Percentiles rank a stretch among this genome's conserved stretches.
Conservation (phyloP, 2,888 invertebrate species). For the Zonitis immaculata region DNA sequence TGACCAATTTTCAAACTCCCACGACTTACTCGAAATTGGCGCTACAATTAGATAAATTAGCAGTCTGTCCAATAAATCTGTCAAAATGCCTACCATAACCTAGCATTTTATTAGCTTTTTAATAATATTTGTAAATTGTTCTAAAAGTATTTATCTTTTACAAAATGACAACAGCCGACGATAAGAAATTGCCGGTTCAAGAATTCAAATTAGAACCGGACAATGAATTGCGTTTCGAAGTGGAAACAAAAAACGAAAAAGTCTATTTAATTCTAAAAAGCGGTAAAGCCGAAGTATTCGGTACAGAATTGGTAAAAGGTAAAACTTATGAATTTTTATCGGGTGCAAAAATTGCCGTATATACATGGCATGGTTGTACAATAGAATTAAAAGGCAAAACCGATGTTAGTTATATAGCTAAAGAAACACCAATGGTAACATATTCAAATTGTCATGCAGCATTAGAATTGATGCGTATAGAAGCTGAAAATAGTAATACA, state of each 20-base stretch:
- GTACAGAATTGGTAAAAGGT: slow-evolving; percentile 89
- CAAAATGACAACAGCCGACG: slow-evolving; percentile 22
- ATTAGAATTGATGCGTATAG: slow-evolving; percentile 80
- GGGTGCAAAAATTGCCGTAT: slow-evolving; percentile 93
- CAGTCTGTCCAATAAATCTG: too few relatives aligned
- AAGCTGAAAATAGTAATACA: slow-evolving; percentile 68
- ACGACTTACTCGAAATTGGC: too few relatives aligned
- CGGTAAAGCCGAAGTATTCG: slow-evolving; percentile 94
- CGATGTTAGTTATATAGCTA: slow-evolving; percentile 91
- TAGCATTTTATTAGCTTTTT: too few relatives aligned
- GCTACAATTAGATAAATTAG: neutral
- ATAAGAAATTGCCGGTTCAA: slow-evolving; percentile 44
- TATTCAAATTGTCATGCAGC: slow-evolving; percentile 96
- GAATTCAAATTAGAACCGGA: slow-evolving; percentile 84
- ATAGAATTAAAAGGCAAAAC: slow-evolving; percentile 82
- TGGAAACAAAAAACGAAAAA: slow-evolving; percentile 81
- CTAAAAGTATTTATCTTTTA: too few relatives aligned
- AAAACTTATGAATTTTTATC: slow-evolving; percentile 85
- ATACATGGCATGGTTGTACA: slow-evolving; percentile 92
- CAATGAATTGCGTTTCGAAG: slow-evolving; percentile 90
- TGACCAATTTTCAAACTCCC: too few relatives aligned
- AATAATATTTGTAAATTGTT: too few relatives aligned
- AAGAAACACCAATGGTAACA: slow-evolving; percentile 94
- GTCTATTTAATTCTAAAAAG: slow-evolving; percentile 77
- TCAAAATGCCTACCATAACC: neutral